Evolutionary conservation across 2,113 vertebrate genomes (phyloP).

Genomic region (Lota lota): DNA sequence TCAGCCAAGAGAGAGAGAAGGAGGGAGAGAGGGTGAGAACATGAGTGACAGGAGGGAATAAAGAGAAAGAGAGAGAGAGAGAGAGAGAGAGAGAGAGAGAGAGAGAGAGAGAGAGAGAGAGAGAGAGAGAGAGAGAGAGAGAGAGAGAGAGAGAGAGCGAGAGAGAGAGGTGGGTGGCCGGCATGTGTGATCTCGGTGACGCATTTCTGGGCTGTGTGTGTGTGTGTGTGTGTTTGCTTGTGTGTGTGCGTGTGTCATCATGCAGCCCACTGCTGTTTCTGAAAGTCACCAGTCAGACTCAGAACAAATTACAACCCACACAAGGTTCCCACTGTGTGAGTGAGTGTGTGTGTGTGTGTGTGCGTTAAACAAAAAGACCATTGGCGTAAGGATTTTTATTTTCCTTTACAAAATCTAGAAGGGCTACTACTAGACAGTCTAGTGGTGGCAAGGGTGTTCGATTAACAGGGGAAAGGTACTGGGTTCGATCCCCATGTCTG

Average conservation of each 20-base stretch:
- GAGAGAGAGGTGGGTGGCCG: constrained; percentile 6
- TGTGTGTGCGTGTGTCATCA: background rate
- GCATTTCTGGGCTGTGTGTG: constrained; percentile 23
- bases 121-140: background rate
- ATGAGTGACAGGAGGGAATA: background rate
- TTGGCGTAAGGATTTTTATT: too few species aligned
- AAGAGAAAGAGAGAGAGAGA: background rate
- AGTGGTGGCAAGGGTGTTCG: too few species aligned
- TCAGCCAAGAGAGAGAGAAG: background rate
- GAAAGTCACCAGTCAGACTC: too few species aligned
- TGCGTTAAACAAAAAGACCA: background rate
- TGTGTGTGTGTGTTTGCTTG: constrained; percentile 11
- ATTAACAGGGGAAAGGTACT: too few species aligned
- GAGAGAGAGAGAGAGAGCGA: background rate
- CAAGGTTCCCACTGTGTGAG: background rate
- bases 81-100: background rate
- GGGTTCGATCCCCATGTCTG: too few species aligned
- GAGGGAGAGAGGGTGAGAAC: background rate
- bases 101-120: background rate
- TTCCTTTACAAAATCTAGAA: too few species aligned
- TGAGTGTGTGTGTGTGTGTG: constrained; percentile 8
- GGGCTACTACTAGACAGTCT: too few species aligned
- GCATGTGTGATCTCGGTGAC: constrained; percentile 30
- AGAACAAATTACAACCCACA: too few species aligned
- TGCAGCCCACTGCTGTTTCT: background rate